These are phyloP conservation scores for Terrapene triunguis DNA, from an alignment of 2,113 vertebrate species.

Conservation along the genomic window DNA sequence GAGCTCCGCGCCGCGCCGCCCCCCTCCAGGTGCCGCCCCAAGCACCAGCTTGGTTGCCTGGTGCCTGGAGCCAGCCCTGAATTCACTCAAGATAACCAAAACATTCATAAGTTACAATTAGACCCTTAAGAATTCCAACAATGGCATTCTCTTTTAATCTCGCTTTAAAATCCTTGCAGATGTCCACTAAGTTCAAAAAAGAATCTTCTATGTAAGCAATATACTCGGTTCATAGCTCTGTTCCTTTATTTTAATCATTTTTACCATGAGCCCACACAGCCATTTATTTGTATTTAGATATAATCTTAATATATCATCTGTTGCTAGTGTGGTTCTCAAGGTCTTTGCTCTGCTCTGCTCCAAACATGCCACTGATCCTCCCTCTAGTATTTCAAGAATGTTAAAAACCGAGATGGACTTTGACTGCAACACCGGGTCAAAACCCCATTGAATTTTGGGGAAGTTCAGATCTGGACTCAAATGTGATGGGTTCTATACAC, in stretches of 20 bases:
- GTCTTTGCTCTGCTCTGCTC: background rate
- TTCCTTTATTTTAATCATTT: background rate
- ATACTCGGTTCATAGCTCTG: background rate
- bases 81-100: background rate
- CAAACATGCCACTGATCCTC: background rate
- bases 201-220: background rate
- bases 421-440: background rate
- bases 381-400: background rate
- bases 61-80: no score
- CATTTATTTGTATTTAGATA: background rate
- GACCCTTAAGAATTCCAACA: fast-evolving
- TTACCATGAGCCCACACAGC: fast-evolving
- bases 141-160: background rate
- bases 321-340: background rate
- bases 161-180: background rate
- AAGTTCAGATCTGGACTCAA: background rate
- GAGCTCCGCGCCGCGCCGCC: no score
- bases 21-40: no score
- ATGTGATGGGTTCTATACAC: background rate
- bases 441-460: background rate
- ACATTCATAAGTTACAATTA: background rate
- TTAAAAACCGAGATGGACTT: background rate
- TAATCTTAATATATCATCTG: background rate
- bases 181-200: background rate
- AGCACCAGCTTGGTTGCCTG: no score